Evolutionary conservation across 1,140 invertebrate genomes (phyloP).

Genomic region (Drosophila kikkawai): DNA sequence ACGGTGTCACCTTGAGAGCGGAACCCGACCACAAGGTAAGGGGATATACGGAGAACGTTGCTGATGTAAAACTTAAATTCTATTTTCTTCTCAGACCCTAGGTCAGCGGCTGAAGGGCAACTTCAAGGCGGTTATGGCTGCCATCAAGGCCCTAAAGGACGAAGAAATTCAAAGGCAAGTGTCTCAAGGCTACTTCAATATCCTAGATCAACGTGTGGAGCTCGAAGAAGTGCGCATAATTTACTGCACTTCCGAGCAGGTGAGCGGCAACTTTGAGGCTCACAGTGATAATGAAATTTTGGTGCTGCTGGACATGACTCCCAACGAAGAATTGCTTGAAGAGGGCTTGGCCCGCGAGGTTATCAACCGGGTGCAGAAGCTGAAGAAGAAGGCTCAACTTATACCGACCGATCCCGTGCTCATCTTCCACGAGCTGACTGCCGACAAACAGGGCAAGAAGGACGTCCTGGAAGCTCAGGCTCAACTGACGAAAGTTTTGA

Average conservation of each 20-base stretch:
- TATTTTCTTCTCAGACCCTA: constrained; percentile 86
- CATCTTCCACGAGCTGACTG: constrained; percentile 91
- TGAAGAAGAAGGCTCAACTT: constrained; percentile 97
- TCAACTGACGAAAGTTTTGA: constrained; percentile 89
- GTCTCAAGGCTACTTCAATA: constrained; percentile 89
- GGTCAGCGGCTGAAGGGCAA: constrained; percentile 95
- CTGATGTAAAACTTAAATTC: neutral
- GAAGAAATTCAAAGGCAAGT: constrained; percentile 92
- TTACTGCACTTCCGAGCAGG: constrained; percentile 88
- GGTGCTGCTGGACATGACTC: constrained; percentile 91
- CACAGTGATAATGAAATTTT: constrained; percentile 95
- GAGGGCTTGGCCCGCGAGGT: constrained; percentile 97
- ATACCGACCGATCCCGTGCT: constrained; percentile 96
- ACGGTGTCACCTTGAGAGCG: constrained; percentile 96
- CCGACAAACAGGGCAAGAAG: constrained; percentile 43
- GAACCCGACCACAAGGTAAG: constrained; percentile 93
- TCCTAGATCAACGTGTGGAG: constrained; percentile 91
- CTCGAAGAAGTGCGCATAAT: constrained; percentile 94
- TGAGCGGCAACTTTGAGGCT: constrained; percentile 92
- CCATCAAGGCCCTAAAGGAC: constrained; percentile 93
- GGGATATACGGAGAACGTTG: neutral
- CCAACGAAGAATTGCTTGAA: constrained; percentile 95
- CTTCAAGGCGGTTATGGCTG: constrained; percentile 94
- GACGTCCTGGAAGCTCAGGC: constrained; percentile 77
- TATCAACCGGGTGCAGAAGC: constrained; percentile 98